Base-by-base conservation (phyloP, 2,888 invertebrate genomes). In the Pyrgus malvae region DNA sequence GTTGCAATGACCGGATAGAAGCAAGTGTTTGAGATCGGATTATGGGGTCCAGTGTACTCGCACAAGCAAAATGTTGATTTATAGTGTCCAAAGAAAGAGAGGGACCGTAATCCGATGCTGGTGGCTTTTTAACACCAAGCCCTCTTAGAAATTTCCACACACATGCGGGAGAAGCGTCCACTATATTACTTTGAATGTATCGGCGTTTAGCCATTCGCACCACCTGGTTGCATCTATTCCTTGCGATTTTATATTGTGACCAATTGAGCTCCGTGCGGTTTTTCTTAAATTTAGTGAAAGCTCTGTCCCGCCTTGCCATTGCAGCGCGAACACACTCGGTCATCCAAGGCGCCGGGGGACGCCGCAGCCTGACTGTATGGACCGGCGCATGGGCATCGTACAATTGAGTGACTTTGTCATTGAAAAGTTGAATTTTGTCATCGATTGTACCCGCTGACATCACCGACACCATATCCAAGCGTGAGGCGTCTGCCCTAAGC, bases 101-200 rank as follows among this genome's bases (percentile, higher is more conserved):
- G 25, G 25, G 11, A 38, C 9, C 38, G 4, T 4, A 11, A 14
- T 48, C 17, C n/a, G 3, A 17, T 4, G n/a, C 9, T 6, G 17
- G 14, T 38, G 38, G 25, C 25, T 48, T 48, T 6, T 27, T 7
- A 16, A 48, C 12, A 9, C 37, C 48, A 4, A 48, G 16, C 4
- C 37, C 16, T 37, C 14, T 37, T 3, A 48, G 37, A 12, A 48
- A 48, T 21, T 48, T 48, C 48, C 33, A 48, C 7, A 48, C 37
- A 23, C 11, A 7, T 17, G 48, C 38, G 11, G 48, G 48, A 37
- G 38, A 48, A 48, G 48, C 37, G n/a, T 37, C 21, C 1, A 2
- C 25, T 11, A 48, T 19, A 38, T 37, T 37, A 14, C 38, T 37
- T 9, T 38, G 38, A 14, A 48, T 37, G 16, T 48, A n/a, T n/a